Evolutionary conservation across 2,113 vertebrate genomes (phyloP), one percentile per base, ranked within the genome.

Genomic region (Hystrix brachyura): DNA sequence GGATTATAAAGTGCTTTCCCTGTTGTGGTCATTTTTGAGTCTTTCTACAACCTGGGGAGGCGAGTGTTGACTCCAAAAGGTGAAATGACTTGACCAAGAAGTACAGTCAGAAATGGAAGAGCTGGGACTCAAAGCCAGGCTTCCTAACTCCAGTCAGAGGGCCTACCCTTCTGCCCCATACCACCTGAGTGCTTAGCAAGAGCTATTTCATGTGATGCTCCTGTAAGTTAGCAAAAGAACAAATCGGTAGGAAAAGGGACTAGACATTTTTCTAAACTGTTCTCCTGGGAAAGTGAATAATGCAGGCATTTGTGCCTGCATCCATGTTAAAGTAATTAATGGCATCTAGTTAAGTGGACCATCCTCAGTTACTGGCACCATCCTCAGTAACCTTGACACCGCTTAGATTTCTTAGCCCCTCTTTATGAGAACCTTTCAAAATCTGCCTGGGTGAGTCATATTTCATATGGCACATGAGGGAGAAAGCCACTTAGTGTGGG

Each of bases 11-110:
- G n/a, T 71, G 21, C 19, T 89, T 78, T 92, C 38, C 64, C 18
- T n/a, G 25, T 34, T 87, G 27, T 29, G 65, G 88, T 91, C 71
- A 82, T 43, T 94, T 96, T 10, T 91, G 85, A 96, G 64, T 87
- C 29, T 65, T 83, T 84, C 48, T 64, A 57, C 78, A 86, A 74
- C 6, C 38, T n/a, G 55, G 43, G 65, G 71, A 94, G 18, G 9
- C 12, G 55, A 92, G 34, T 19, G 71, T 2, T 94, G 43, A 82
- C 83, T 94, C 62, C 48, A 79, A 80, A 87, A 78, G 51, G 48
- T 80, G 53, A 92, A 84, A 76, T 80, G 64, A 85, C 11, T 82
- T 89, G 38, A 60, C 57, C 32, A 90, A 92, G 80, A 95, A 80
- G 69, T 65, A 76, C 10, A 86, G 60, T 60, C 48, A 88, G 59